Conservation (phyloP, 2,113 vertebrate genomes). For the Cephalophus harveyi region DNA sequence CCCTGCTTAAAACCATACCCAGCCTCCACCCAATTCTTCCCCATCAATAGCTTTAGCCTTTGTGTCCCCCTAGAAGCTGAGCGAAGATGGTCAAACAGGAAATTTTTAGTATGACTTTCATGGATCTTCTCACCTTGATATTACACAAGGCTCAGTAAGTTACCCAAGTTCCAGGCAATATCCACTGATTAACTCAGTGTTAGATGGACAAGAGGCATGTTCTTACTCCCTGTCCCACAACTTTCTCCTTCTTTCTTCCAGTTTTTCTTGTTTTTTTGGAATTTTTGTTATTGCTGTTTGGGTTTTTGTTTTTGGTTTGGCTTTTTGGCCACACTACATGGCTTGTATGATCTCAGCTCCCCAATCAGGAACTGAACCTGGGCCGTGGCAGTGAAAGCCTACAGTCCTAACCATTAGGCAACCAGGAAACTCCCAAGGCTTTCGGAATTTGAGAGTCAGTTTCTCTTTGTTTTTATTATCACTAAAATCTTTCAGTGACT, state of each 20-base stretch:
- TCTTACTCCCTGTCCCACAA: background rate
- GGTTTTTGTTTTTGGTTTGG: background rate
- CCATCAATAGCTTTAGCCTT: background rate
- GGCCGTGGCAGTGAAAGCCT: background rate
- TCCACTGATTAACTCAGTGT: background rate
- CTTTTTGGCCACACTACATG: background rate
- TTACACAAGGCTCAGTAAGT: background rate
- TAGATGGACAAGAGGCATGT: background rate
- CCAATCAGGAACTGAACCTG: background rate
- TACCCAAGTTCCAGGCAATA: background rate
- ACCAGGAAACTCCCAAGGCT: background rate
- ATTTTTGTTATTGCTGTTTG: background rate
- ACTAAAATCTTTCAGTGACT: background rate
- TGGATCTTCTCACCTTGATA: background rate
- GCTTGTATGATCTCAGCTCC: background rate
- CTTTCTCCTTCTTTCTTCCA: background rate
- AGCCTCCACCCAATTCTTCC: no score
- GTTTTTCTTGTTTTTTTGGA: background rate
- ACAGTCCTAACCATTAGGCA: background rate
- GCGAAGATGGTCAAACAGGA: background rate
- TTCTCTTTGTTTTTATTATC: background rate
- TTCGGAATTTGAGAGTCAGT: background rate
- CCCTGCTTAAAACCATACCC: background rate
- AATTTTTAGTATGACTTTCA: background rate
- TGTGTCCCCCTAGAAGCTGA: background rate